Conservation (phyloP, 1,140 invertebrate species). For the Anastrepha ludens region DNA sequence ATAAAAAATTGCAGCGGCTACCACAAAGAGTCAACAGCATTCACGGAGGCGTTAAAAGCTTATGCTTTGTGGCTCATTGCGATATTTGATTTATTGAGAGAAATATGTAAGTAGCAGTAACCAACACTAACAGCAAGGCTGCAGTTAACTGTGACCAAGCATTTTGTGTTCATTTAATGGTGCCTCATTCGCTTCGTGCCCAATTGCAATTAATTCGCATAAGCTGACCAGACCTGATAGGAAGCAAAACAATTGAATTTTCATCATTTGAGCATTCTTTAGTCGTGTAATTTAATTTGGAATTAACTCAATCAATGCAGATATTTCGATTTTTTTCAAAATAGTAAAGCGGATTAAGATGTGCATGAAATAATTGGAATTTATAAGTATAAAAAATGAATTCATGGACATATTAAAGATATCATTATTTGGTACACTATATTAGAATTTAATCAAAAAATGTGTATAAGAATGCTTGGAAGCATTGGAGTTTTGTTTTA, state of each 20-base stretch:
- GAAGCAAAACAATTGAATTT: background rate
- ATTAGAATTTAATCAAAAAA: no score
- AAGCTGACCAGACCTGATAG: background rate
- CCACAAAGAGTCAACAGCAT: background rate
- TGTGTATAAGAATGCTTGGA: no score
- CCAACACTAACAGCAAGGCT: background rate
- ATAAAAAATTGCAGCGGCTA: background rate
- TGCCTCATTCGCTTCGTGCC: background rate
- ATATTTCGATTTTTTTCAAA: no score
- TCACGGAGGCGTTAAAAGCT: background rate
- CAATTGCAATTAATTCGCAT: slow-evolving; percentile 9
- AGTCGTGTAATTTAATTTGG: background rate
- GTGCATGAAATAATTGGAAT: no score
- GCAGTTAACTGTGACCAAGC: background rate
- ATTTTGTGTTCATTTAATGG: background rate
- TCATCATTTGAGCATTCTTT: background rate
- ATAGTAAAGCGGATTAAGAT: no score
- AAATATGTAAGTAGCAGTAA: background rate
- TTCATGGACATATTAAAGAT: no score
- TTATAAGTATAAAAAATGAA: no score
- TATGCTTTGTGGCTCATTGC: background rate
- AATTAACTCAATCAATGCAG: no score
- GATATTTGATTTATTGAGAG: background rate
- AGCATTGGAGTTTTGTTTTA: no score
- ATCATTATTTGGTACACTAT: no score